Percentiles rank a stretch among this genome's conserved stretches.
phyloP scores from a whole-genome alignment of 2,113 vertebrate species.

The Pardalotus punctatus region DNA sequence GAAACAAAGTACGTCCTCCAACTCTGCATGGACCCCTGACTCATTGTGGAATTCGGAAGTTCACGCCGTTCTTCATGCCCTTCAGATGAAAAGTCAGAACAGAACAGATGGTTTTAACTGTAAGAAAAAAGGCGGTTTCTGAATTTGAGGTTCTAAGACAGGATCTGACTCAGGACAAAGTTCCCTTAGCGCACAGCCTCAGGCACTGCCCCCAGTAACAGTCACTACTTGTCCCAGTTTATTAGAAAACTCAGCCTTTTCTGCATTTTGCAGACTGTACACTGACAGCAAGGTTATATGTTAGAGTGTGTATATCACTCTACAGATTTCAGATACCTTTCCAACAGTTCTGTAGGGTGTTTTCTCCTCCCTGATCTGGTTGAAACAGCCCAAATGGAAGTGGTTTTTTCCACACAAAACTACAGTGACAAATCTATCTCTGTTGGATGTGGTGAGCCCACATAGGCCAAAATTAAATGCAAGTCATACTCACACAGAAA shows the following conservation, averaged over 20 bases:
- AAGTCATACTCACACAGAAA: neutral
- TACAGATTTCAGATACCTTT: neutral
- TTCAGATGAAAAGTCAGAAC: neutral
- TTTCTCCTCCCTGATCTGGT: neutral
- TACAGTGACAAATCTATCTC: neutral
- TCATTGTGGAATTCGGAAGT: neutral
- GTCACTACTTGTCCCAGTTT: neutral
- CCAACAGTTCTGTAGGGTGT: neutral
- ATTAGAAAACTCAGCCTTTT: neutral
- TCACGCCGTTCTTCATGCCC: neutral
- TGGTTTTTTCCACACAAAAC: neutral
- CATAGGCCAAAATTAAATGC: neutral
- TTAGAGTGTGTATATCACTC: neutral
- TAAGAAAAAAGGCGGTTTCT: neutral
- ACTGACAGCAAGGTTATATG: neutral
- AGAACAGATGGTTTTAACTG: neutral
- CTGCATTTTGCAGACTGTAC: neutral
- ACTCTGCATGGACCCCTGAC: neutral
- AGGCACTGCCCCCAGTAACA: neutral
- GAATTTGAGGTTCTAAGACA: neutral
- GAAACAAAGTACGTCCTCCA: neutral
- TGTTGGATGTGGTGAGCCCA: neutral
- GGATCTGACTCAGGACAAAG: neutral
- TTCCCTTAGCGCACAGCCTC: neutral
- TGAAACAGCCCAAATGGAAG: neutral